Evolutionary conservation across 2,797 vertebrate species (phyloP).

Genomic region (Neopelma chrysocephalum): DNA sequence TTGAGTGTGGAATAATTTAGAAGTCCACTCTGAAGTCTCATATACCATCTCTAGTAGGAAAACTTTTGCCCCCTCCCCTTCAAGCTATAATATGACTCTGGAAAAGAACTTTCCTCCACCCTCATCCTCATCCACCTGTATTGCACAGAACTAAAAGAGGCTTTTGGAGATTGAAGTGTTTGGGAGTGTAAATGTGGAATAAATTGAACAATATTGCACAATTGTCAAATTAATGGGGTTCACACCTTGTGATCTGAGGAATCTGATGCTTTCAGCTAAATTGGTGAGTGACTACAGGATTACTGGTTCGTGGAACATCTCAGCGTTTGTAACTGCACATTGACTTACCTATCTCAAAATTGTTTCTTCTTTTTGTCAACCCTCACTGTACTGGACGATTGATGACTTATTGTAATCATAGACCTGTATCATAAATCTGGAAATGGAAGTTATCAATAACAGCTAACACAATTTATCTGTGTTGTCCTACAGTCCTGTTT

Average conservation of each 20-base stretch:
- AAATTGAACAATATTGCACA: background rate
- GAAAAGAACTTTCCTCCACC: background rate
- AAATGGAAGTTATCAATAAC: background rate
- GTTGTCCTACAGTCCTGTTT: background rate
- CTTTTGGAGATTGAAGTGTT: background rate
- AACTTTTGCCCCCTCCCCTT: background rate
- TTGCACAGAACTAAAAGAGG: background rate
- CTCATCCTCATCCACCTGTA: background rate
- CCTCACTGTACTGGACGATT: fast-evolving
- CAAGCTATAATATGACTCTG: background rate
- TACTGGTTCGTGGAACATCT: background rate
- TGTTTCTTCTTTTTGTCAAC: background rate
- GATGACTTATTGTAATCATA: background rate
- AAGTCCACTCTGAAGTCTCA: background rate
- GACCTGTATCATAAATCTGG: background rate
- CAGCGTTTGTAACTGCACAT: background rate
- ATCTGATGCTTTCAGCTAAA: background rate
- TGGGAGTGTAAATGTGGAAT: background rate
- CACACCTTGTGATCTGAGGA: background rate
- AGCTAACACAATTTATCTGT: background rate
- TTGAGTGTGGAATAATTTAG: background rate
- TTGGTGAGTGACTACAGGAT: background rate
- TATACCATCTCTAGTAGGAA: background rate
- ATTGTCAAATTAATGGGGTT: background rate
- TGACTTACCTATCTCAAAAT: background rate